Conservation (phyloP, 2,113 vertebrate genomes). For the Melanostigma gelatinosum region DNA sequence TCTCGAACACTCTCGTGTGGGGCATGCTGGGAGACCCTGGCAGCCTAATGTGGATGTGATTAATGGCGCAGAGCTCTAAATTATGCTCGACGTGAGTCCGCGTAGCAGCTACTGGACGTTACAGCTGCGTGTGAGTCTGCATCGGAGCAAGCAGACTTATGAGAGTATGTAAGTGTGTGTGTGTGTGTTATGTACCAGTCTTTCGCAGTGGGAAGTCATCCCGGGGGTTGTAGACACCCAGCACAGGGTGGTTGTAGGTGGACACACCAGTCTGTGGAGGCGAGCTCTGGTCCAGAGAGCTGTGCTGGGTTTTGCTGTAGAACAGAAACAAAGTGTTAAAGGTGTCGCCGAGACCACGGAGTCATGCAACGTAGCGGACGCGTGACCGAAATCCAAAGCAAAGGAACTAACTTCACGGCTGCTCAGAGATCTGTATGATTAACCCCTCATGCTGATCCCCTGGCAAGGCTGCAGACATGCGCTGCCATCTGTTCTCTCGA, state of each 20-base stretch:
- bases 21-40: conserved; percentile 54
- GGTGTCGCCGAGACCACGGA: neutral
- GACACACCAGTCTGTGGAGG: conserved; percentile 93
- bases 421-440: conserved; percentile 62
- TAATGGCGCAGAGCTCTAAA: conserved; percentile 61
- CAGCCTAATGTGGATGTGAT: conserved; percentile 67
- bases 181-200: conserved; percentile 84
- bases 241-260: conserved; percentile 90
- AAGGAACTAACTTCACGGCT: conserved; percentile 50
- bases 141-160: neutral
- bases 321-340: conserved; percentile 12
- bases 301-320: conserved; percentile 93
- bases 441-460: conserved; percentile 57
- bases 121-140: conserved; percentile 2
- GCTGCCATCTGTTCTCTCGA: conserved; percentile 62
- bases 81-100: conserved; percentile 44
- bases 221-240: conserved; percentile 94
- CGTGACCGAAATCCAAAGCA: conserved; percentile 28
- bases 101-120: conserved; percentile 30
- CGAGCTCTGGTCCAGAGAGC: conserved; percentile 96
- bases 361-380: conserved; percentile 8
- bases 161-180: conserved; percentile 10
- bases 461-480: conserved; percentile 48
- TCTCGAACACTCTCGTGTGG: conserved; percentile 39
- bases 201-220: conserved; percentile 97